Evolutionary conservation across 2,113 vertebrate species (phyloP), one percentile per base, ranked within the genome.

Genomic region (Collichthys lucidus): DNA sequence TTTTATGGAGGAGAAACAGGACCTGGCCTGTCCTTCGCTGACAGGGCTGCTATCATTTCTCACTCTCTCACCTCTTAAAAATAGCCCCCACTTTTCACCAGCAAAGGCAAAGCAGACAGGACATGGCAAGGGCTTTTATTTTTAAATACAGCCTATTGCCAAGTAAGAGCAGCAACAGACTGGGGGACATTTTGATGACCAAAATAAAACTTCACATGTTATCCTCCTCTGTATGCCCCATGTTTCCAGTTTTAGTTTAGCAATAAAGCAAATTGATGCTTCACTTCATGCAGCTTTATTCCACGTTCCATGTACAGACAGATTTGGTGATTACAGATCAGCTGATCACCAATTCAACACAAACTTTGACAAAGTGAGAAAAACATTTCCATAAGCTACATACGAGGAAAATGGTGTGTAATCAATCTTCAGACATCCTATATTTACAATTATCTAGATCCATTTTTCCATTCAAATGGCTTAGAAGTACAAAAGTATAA

Each of bases 401-500:
- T 26, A 64, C 15, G 47, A 72, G 55, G 61, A 79, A 82, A 83
- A 72, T 24, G 4, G 76, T 46, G 78, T 85, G 42, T 68, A 72
- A 85, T 86, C 67, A 74, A 74, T 31, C 71, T 74, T 29, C n/a
- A 60, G n/a, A 83, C 60, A 10, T 73, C 47, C 66, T 82, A 42
- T 12, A 80, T 47, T 76, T 56, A 89, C 82, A 77, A 59, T 24
- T 31, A 73, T 76, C 60, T 47, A 72, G 4, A 49, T 15, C 64
- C 44, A 63, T 57, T 50, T 72, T 73, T 75, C 52, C 29, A 82
- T 87, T 87, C 73, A 82, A 73, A 53, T 85, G 5, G 69, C 53
- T 86, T 42, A 57, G 20, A 89, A 91, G 92, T 95, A 95, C 84
- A 95, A 94, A 95, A 95, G 93, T 94, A 94, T 93, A 93, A 94